These are phyloP conservation scores for Periparus ater DNA, from an alignment of 2,797 vertebrate genomes.

Conservation along the genomic window DNA sequence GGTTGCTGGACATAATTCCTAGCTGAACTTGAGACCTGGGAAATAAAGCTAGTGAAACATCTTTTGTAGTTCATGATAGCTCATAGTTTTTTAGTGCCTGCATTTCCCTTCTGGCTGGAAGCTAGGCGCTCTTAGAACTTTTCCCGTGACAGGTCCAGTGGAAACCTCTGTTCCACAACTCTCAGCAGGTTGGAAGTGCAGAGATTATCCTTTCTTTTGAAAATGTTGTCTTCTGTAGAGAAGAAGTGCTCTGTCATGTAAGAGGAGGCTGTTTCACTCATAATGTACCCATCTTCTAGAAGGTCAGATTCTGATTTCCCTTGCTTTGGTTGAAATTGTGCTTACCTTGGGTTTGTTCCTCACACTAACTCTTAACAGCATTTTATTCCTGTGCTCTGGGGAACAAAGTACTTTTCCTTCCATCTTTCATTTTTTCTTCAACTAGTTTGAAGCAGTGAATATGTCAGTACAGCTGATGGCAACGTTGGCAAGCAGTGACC, in stretches of 20 bases:
- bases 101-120: background rate
- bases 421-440: background rate
- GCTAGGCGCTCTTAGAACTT: background rate
- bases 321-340: background rate
- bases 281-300: background rate
- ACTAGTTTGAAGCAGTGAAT: background rate
- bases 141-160: background rate
- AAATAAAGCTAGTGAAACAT: background rate
- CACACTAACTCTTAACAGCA: background rate
- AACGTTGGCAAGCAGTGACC: background rate
- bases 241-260: background rate
- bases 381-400: background rate
- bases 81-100: background rate
- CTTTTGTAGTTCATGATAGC: background rate
- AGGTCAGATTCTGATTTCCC: background rate
- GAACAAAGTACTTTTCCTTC: background rate
- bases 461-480: background rate
- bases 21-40: background rate
- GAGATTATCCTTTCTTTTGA: background rate
- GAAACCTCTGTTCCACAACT: background rate
- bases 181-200: background rate
- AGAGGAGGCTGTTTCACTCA: background rate
- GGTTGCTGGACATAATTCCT: background rate
- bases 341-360: background rate
- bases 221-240: background rate